Base-by-base conservation (phyloP, 2,113 vertebrate species). In the Syngnathus typhle region DNA sequence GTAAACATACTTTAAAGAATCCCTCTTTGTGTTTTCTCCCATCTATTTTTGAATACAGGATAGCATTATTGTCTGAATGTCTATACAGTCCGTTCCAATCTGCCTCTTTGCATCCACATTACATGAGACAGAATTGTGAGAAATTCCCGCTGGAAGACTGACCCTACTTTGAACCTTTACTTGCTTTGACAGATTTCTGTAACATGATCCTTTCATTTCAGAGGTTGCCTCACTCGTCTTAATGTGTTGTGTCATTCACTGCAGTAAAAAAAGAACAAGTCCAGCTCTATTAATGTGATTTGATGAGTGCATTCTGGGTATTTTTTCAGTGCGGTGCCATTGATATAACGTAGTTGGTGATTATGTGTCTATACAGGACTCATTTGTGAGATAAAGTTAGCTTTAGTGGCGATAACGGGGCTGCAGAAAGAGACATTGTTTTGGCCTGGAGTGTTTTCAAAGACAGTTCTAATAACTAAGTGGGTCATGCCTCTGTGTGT, bases 91-190 rank as follows among this genome's bases (percentile, higher is more conserved):
- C 1, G 75, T 70, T 36, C 69, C 74, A 66, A 56, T 71, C 68
- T 71, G 59, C 74, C 52, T 67, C 56, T 79, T 58, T 65, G 70
- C 59, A 37, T 55, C 65, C 64, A 54, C 70, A 78, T 85, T 76
- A 88, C 82, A 78, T 82, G 78, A 88, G 86, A 75, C 38, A 58
- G 67, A 77, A 79, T 43, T 38, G 61, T 55, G 66, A 73, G 71
- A 76, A 78, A 76, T 76, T 60, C 70, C 75, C 73, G 74, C 73
- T 18, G 3, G 60, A 79, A 74, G 76, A 62, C 70, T 89, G 87
- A 89, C 88, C 88, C 65, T 73, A 52, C n/a, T 70, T 72, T 89
- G 89, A 90, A 89, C 87, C 84, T 87, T 82, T 73, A 69, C 73
- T 56, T 44, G 68, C 75, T 85, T 80, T 87, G 88, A 88, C 80